These are phyloP conservation scores for Leptatherina wallacei DNA, from an alignment of 2,797 vertebrate species.

Conservation along the genomic window DNA sequence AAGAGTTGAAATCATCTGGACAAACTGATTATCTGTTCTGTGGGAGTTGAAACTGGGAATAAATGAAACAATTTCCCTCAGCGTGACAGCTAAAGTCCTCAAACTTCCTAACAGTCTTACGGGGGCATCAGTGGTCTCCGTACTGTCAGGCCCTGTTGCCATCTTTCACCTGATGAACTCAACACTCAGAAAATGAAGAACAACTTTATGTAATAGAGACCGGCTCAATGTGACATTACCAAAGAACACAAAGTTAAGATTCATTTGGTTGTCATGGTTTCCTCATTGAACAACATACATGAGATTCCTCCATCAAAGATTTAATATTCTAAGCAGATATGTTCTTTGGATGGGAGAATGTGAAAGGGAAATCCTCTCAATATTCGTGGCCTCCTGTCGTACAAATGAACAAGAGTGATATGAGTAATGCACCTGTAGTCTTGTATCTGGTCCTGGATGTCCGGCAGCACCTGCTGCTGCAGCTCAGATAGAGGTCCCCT, in stretches of 20 bases:
- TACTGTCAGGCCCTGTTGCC: too few species aligned
- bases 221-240: background rate
- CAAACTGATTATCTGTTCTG: background rate
- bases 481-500: constrained; percentile 86
- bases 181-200: background rate
- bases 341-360: background rate
- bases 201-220: background rate
- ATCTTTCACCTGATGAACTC: background rate
- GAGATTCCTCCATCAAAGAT: background rate
- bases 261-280: background rate
- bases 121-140: too few species aligned
- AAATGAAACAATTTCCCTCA: too few species aligned
- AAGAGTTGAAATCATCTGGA: background rate
- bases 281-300: background rate
- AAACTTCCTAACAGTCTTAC: too few species aligned
- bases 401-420: background rate
- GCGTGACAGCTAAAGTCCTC: too few species aligned
- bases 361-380: background rate
- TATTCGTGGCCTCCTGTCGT: background rate
- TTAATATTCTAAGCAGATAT: background rate
- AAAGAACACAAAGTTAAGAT: background rate
- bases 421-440: constrained; percentile 87
- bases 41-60: background rate
- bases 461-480: constrained; percentile 90
- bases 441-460: constrained; percentile 94